Base-by-base conservation (phyloP, 2,888 invertebrate species). In the Eumacrocentrus americanus region DNA sequence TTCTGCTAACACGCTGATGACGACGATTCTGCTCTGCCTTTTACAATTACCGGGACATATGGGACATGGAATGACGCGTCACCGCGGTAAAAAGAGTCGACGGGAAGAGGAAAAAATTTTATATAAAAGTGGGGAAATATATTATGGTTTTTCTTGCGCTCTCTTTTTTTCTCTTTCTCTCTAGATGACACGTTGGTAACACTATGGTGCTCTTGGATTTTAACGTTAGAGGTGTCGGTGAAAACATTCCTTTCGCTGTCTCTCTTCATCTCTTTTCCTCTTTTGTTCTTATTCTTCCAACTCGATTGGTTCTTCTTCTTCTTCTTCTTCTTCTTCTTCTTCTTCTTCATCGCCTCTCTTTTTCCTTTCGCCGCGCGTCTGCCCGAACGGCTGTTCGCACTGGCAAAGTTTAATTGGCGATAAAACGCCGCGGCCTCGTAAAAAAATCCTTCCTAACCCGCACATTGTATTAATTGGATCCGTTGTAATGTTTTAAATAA, bases 401-500 rank as follows among this genome's bases (percentile, higher is more conserved):
- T 50, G 67, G 68, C 69, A 63, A 68, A 68, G 69, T 76, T 65
- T 78, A 77, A 78, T 78, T 78, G 77, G 75, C 75, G 78, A 78
- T 78, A 78, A 78, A 78, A 76, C 69, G 72, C 68, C 72, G 72
- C 71, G 72, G 74, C 70, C 71, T 76, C 73, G 75, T 77, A 76
- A 72, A 77, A 73, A 74, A 76, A 75, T 73, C 58, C 48, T 50
- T 65, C 56, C 58, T 71, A 74, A 75, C 72, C 74, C 71, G 72
- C 67, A 77, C 77, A 77, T 78, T 78, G 76, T 77, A 78, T 78
- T 78, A 78, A 78, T 78, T 77, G 75, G 74, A 71, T 74, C 18
- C 42, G 22, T 35, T 35, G 42, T 53, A 47, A 51, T 60, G 35
- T 35, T 35, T 40, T 34, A 42, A 59, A 59, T 59, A 47, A 57